Percentiles rank a stretch among this genome's conserved stretches.
phyloP scores from a whole-genome alignment of 2,113 vertebrate species.

The Bostrychus sinensis region DNA sequence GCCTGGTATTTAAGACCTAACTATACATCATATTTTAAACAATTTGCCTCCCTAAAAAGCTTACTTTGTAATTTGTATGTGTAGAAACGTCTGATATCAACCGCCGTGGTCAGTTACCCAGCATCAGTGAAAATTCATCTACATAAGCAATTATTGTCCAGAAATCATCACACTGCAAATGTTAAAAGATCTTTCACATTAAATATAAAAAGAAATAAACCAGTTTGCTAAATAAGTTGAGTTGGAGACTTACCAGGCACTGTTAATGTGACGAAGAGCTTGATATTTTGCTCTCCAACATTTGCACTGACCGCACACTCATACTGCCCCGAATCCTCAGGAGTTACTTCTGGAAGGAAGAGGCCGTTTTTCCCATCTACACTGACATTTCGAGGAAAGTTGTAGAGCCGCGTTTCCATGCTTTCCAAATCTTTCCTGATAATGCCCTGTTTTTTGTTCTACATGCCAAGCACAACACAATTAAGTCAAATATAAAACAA shows the following conservation, averaged over 20 bases:
- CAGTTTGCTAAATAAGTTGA: neutral
- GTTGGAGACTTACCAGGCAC: slow-evolving; percentile 57
- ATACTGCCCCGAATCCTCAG: slow-evolving; percentile 60
- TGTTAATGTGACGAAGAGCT: neutral
- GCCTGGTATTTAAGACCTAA: too few species aligned
- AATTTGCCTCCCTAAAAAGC: too few species aligned
- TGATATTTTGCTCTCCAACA: slow-evolving; percentile 29
- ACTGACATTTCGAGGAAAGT: rapidly evolving
- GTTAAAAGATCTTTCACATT: neutral
- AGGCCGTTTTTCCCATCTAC: slow-evolving; percentile 40
- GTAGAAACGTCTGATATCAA: too few species aligned
- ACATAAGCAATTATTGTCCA: too few species aligned
- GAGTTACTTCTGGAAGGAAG: slow-evolving; percentile 25
- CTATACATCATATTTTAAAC: too few species aligned
- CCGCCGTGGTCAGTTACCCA: too few species aligned
- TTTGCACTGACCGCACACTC: slow-evolving; percentile 50
- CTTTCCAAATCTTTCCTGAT: neutral
- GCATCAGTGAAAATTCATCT: too few species aligned
- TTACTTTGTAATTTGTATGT: too few species aligned
- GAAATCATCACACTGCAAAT: too few species aligned
- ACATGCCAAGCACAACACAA: neutral
- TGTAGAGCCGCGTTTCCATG: rapidly evolving
- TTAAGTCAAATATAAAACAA: neutral
- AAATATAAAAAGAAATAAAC: neutral
- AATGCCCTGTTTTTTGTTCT: neutral